phyloP scores from a whole-genome alignment of 2,888 invertebrate species.

The Zaprionus lineosus region DNA sequence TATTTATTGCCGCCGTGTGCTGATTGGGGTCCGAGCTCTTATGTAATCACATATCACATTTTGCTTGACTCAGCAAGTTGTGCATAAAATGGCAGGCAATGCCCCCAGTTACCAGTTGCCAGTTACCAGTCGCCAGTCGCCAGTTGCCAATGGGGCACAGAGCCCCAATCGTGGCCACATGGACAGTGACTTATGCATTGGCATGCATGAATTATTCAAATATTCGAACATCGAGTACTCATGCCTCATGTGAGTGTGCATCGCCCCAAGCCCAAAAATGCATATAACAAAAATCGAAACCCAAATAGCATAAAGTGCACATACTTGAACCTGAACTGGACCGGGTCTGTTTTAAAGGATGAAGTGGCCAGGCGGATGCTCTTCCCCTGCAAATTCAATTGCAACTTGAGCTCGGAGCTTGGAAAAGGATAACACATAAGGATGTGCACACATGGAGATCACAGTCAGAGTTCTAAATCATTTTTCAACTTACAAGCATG shows the following conservation, averaged over 20 bases:
- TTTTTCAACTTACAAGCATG: too few relatives aligned
- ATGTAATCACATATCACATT: slow-evolving; percentile 46
- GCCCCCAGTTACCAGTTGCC: too few relatives aligned
- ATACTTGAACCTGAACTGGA: slow-evolving; percentile 39
- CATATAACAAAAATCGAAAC: slow-evolving; percentile 48
- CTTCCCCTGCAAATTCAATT: too few relatives aligned
- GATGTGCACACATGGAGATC: too few relatives aligned
- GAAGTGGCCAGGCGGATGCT: slow-evolving; percentile 14
- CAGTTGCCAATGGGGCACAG: neutral
- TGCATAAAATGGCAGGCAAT: slow-evolving; percentile 31
- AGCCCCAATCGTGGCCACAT: slow-evolving; percentile 19
- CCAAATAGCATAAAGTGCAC: slow-evolving; percentile 54
- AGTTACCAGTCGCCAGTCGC: too few relatives aligned
- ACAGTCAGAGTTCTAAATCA: too few relatives aligned
- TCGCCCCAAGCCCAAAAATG: slow-evolving; percentile 40
- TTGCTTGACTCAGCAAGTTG: slow-evolving; percentile 47
- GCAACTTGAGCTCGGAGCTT: too few relatives aligned
- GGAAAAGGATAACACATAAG: too few relatives aligned
- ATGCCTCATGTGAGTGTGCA: slow-evolving; percentile 33
- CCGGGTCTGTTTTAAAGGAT: slow-evolving; percentile 24
- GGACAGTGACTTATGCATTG: slow-evolving; percentile 70
- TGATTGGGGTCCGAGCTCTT: slow-evolving; percentile 31
- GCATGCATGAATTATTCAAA: slow-evolving; percentile 77
- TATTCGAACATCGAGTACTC: neutral
- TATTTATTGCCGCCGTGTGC: slow-evolving; percentile 40